phyloP scores from a whole-genome alignment of 2,797 vertebrate genomes.

The Falco berigora region DNA sequence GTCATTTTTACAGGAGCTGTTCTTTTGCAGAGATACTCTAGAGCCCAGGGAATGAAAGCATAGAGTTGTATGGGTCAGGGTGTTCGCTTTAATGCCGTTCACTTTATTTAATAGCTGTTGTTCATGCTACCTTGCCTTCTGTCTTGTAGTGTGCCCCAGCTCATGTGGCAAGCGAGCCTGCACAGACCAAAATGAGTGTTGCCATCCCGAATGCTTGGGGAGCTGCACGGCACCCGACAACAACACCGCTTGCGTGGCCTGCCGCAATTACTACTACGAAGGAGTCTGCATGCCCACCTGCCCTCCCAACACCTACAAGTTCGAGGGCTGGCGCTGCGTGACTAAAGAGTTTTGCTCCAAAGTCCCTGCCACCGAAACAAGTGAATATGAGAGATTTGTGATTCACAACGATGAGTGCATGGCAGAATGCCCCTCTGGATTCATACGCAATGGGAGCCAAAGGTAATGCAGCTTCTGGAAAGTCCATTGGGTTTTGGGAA shows the following conservation, averaged over 20 bases:
- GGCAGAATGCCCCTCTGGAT: slow-evolving; percentile 90
- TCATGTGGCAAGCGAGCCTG: slow-evolving; percentile 85
- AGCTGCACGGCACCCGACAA: slow-evolving; percentile 84
- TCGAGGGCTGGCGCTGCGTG: slow-evolving; percentile 97
- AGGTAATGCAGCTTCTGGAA: slow-evolving; percentile 73
- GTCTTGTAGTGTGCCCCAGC: slow-evolving; percentile 84
- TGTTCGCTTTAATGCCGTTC: not conserved
- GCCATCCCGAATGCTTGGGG: slow-evolving; percentile 92
- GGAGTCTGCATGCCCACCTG: slow-evolving; percentile 86
- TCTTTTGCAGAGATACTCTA: not conserved
- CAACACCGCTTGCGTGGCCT: slow-evolving; percentile 86
- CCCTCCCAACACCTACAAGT: slow-evolving; percentile 88
- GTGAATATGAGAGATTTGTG: slow-evolving; percentile 83
- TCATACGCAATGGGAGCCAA: slow-evolving; percentile 86
- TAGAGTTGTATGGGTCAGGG: accelerated
- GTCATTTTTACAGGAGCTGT: not conserved
- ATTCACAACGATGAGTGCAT: slow-evolving; percentile 93
- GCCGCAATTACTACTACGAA: slow-evolving; percentile 88
- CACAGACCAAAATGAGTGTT: slow-evolving; percentile 85
- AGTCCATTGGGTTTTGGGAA: accelerated
- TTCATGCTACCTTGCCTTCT: not conserved
- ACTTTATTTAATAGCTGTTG: not conserved
- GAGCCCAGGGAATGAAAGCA: not conserved
- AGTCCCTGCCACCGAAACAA: slow-evolving; percentile 75
- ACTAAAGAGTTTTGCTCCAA: slow-evolving; percentile 86